Evolutionary conservation across 2,888 invertebrate genomes (phyloP), one percentile per base, ranked within the genome.

Genomic region (Torymus auratus): DNA sequence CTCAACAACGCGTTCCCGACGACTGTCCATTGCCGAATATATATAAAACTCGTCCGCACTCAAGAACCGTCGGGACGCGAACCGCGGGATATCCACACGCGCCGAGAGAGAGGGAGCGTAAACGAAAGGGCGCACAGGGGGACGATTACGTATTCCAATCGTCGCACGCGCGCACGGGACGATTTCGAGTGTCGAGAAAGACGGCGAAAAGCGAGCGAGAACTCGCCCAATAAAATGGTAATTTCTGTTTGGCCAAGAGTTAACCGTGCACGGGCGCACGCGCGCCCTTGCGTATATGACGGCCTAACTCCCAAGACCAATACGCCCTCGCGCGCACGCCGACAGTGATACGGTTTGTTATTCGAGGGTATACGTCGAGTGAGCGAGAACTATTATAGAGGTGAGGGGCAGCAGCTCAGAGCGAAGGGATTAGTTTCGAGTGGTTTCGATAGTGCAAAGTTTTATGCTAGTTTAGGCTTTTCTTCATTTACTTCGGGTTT

Each of bases 221-320:
- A 90, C 90, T 91, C 90, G 87, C 84, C 90, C 93, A 94, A 94
- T 94, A 94, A 94, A 94, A 94, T 94, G 94, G 92, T 94, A 94
- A 94, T 94, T 93, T 91, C 92, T 94, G 93, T 94, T 94, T 93
- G 93, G 93, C 92, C 92, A 92, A 92, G 41, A 41, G 92, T 92
- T 94, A 93, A 93, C 93, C 93, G 93, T 90, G 91, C 89, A 89
- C 89, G 88, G 87, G 86, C 85, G 88, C 86, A 89, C 89, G 90
- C 89, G 87, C 89, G 88, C 89, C 88, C 88, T 86, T 87, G 89
- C 88, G 88, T 89, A 87, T 41, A 41, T 41, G 41, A 41, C 87
- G 88, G 88, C 86, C 89, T 88, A 89, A 88, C 78, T 76, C 72
- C 87, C 86, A 90, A 89, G 91, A 90, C 90, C 89, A 90, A 89